Evolutionary conservation across 2,797 vertebrate species (phyloP), one percentile per base, ranked within the genome.

Genomic region (Karalla daura): DNA sequence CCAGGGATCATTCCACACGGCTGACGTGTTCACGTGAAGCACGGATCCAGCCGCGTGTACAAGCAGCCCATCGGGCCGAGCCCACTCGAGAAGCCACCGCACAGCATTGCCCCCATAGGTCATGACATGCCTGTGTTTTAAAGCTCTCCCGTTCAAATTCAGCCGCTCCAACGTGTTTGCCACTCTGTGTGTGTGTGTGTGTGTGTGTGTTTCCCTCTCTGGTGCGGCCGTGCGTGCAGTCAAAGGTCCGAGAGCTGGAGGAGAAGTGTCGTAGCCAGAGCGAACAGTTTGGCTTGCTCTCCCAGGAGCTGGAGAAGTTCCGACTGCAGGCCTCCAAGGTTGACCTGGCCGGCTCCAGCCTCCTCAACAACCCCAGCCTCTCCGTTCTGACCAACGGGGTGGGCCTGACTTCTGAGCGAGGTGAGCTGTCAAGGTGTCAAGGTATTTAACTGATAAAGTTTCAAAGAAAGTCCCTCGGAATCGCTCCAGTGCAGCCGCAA

Each of bases 261-360:
- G 96, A 96, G 4, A 97, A 98, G 81, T 99, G 97, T 70, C 96
- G 95, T 64, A 98, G 89, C 84, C 97, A 99, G 79, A 97, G 95
- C 0, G 95, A 98, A 73, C 97, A 97, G 91, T 99, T 99, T 70
- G 94, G 95, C 83, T 85, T 96, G 80, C 91, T 99, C 80, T 95
- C 96, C 0, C 94, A 95, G 62, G 98, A 99, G 76, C 89, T 99
- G 91, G 94, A 95, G 62, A 96, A 96, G 74, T 98, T 99, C 83
- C 95, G 95, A 12, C 91, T 96, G 75, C 97, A 98, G 71, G 94
- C 96, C 2, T 96, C 95, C 0, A 96, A 96, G 83, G 93, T 95
- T 6, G 95, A 96, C 80, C 91, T 96, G 60, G 94, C 95, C 18
- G 66, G 80, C 58, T 66, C 91, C 1, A 81, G 89, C 0, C 94